Percentiles rank a stretch among this genome's conserved stretches.
phyloP scores from a whole-genome alignment of 2,113 vertebrate species.

The Penelope pileata region DNA sequence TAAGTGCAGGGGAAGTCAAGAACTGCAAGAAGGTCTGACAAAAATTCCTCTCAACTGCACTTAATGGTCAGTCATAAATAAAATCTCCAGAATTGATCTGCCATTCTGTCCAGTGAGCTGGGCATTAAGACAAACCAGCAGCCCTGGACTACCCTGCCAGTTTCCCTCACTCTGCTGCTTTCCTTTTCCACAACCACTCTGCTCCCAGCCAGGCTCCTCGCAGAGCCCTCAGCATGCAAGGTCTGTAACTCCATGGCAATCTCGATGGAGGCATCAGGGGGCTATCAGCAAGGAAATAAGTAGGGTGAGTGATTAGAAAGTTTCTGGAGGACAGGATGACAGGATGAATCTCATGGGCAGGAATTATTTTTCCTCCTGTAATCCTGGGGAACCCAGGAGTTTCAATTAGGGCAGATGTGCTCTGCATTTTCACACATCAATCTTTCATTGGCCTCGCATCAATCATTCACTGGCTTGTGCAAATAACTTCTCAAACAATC shows the following conservation, averaged over 20 bases:
- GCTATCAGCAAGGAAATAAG: background rate
- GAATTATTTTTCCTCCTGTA: background rate
- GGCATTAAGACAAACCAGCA: background rate
- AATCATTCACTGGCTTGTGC: slow-evolving; percentile 68
- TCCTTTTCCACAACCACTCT: background rate
- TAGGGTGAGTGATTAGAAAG: slow-evolving; percentile 38
- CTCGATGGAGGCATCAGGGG: background rate
- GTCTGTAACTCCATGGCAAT: background rate
- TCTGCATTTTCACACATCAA: slow-evolving; percentile 63
- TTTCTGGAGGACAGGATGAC: slow-evolving; percentile 1
- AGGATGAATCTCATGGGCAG: slow-evolving; percentile 7
- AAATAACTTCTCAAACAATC: slow-evolving; percentile 47
- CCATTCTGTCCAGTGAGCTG: background rate
- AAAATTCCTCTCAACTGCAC: background rate
- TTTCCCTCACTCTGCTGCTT: background rate
- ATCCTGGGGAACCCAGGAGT: slow-evolving; percentile 1
- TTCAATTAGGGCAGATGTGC: slow-evolving; percentile 42
- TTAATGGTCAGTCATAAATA: background rate
- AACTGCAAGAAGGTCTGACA: background rate
- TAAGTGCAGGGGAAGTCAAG: background rate
- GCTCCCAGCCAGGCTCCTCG: background rate
- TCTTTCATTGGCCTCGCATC: slow-evolving; percentile 69
- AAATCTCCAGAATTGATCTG: background rate
- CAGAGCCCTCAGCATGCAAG: background rate
- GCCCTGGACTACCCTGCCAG: background rate